phyloP scores from a whole-genome alignment of 2,888 invertebrate genomes.

The Plemyria rubiginata region DNA sequence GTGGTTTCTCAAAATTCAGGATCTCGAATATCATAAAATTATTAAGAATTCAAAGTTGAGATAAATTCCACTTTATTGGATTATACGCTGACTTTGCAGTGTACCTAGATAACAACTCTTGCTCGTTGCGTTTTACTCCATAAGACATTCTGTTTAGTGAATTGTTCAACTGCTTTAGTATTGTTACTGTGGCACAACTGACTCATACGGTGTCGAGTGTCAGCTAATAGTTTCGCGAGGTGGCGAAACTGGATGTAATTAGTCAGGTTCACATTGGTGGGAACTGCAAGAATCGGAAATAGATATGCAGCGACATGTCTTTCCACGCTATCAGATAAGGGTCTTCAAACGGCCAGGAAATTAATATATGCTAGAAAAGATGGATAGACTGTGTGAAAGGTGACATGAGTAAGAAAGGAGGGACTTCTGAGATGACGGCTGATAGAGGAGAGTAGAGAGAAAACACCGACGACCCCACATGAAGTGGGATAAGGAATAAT shows the following conservation, averaged over 20 bases:
- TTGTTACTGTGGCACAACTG: conserved; percentile 11
- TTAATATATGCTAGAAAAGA: background rate
- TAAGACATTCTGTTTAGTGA: background rate
- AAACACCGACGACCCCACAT: too few relatives aligned
- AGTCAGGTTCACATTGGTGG: conserved; percentile 31
- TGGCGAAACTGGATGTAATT: conserved; percentile 38
- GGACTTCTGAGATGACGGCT: too few relatives aligned
- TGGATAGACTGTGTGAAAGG: background rate
- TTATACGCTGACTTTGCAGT: too few relatives aligned
- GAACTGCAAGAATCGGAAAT: conserved; percentile 23
- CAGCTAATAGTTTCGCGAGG: conserved; percentile 38
- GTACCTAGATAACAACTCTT: too few relatives aligned
- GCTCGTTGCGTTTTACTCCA: background rate
- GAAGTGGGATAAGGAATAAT: too few relatives aligned
- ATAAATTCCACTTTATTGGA: too few relatives aligned
- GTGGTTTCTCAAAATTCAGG: too few relatives aligned
- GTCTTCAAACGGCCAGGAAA: conserved; percentile 1
- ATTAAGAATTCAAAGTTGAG: too few relatives aligned
- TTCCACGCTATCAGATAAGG: conserved; percentile 7
- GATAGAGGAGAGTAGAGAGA: too few relatives aligned
- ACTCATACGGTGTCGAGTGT: conserved; percentile 32
- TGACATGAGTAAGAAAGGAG: too few relatives aligned
- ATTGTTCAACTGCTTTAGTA: conserved; percentile 6
- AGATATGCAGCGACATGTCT: conserved; percentile 17
- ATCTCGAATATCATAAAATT: too few relatives aligned